phyloP scores from a whole-genome alignment of 2,113 vertebrate genomes.

The Geococcyx californianus region DNA sequence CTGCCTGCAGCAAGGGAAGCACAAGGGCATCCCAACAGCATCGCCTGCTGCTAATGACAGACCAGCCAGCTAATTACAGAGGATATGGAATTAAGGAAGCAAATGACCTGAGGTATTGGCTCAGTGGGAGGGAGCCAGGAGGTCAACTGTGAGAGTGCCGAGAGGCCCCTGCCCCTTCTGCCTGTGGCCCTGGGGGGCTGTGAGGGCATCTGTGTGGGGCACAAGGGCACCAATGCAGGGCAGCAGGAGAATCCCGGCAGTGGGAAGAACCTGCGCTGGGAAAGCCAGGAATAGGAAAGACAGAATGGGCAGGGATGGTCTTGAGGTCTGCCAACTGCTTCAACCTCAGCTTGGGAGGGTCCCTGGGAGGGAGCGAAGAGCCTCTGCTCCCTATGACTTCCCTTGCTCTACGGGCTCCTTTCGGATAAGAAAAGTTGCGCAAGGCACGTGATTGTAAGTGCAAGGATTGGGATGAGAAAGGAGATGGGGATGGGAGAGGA shows the following conservation, averaged over 20 bases:
- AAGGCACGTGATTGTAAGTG: not conserved
- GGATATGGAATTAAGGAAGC: not conserved
- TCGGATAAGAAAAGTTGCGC: too few species aligned
- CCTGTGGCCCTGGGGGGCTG: not conserved
- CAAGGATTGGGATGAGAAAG: too few species aligned
- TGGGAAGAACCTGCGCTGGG: rapidly evolving
- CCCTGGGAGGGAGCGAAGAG: rapidly evolving
- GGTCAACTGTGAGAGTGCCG: not conserved
- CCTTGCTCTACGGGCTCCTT: not conserved
- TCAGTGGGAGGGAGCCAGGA: not conserved
- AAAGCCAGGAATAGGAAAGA: rapidly evolving
- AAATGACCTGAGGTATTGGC: not conserved
- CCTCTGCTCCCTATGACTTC: rapidly evolving
- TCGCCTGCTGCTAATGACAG: not conserved
- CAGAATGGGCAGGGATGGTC: rapidly evolving
- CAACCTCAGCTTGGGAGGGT: too few species aligned
- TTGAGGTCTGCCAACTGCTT: not conserved
- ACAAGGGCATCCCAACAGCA: not conserved
- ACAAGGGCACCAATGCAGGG: rapidly evolving
- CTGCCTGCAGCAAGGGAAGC: not conserved
- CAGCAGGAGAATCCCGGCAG: rapidly evolving
- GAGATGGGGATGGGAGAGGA: too few species aligned
- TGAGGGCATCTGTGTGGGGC: rapidly evolving
- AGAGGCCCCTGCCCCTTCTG: not conserved
- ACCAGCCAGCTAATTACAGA: not conserved